Evolutionary conservation across 2,113 vertebrate species (phyloP).

Genomic region (Scophthalmus maximus): DNA sequence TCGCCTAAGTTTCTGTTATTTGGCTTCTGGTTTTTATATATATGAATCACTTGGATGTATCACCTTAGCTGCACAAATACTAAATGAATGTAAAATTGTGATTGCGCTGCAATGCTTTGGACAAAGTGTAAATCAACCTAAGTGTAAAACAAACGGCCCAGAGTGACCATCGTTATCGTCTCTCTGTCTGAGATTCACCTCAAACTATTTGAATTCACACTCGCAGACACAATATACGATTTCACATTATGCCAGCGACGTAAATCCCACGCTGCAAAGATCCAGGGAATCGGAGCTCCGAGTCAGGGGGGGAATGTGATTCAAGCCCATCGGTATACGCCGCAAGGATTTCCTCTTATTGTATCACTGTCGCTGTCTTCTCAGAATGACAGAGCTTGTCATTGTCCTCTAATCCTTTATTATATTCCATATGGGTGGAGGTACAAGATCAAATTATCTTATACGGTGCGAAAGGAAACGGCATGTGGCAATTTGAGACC

Average conservation of each 20-base stretch:
- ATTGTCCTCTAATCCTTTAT: slow-evolving; percentile 5
- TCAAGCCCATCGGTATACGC: neutral
- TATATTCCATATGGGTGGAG: slow-evolving; percentile 8
- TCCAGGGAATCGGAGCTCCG: neutral
- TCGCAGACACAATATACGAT: neutral
- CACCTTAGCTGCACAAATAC: neutral
- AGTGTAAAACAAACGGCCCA: neutral
- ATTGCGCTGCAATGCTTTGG: neutral
- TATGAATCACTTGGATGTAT: too few relatives aligned
- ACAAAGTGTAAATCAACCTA: neutral
- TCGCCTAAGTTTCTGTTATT: too few relatives aligned
- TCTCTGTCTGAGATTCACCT: neutral
- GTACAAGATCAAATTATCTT: slow-evolving; percentile 12
- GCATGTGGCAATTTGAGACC: neutral
- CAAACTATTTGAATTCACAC: neutral
- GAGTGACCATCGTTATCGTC: neutral
- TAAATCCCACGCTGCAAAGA: neutral
- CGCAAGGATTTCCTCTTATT: slow-evolving; percentile 18
- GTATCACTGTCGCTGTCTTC: neutral
- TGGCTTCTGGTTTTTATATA: too few relatives aligned
- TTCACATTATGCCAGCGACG: neutral
- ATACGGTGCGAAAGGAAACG: neutral
- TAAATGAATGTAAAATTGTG: neutral
- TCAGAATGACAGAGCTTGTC: neutral
- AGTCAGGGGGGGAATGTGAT: neutral